Percentiles rank a stretch among this genome's conserved stretches.
These are phyloP conservation scores for Actinopyga echinites DNA, from an alignment of 53 echinoderm and acorn worm species.

Conservation along the genomic window DNA sequence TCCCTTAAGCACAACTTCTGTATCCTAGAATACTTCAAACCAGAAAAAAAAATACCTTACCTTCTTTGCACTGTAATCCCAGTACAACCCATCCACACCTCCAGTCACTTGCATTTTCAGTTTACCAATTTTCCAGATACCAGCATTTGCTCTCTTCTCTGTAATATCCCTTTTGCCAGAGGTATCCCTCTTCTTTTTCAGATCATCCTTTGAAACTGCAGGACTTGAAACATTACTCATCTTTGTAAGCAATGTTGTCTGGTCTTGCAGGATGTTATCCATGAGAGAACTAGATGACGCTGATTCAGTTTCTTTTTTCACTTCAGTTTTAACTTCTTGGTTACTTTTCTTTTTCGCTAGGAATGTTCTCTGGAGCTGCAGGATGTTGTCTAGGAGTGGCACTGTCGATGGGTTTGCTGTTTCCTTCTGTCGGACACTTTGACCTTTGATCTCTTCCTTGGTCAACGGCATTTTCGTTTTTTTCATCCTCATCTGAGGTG, in stretches of 20 bases:
- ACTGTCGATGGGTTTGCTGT: neutral
- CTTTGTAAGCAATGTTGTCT: neutral
- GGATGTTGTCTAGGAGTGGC: slow-evolving; percentile 14
- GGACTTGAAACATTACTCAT: neutral
- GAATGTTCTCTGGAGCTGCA: slow-evolving; percentile 5
- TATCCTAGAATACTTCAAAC: too few species aligned
- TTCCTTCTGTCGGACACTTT: neutral
- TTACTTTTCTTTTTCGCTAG: neutral
- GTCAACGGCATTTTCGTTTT: neutral
- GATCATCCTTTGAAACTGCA: neutral
- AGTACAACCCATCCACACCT: slow-evolving; percentile 20
- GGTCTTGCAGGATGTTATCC: neutral
- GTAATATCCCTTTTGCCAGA: neutral
- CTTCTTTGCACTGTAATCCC: neutral
- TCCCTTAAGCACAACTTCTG: too few species aligned
- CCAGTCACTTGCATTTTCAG: neutral
- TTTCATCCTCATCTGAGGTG: neutral
- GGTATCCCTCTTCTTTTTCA: neutral
- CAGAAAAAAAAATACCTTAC: neutral
- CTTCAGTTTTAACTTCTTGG: neutral
- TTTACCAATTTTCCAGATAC: slow-evolving; percentile 29
- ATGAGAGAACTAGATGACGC: neutral
- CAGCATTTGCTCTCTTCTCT: neutral
- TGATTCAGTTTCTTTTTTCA: neutral
- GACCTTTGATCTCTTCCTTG: neutral